These are phyloP conservation scores for Orthosia gracilis DNA, from an alignment of 2,888 invertebrate species.

Conservation along the genomic window DNA sequence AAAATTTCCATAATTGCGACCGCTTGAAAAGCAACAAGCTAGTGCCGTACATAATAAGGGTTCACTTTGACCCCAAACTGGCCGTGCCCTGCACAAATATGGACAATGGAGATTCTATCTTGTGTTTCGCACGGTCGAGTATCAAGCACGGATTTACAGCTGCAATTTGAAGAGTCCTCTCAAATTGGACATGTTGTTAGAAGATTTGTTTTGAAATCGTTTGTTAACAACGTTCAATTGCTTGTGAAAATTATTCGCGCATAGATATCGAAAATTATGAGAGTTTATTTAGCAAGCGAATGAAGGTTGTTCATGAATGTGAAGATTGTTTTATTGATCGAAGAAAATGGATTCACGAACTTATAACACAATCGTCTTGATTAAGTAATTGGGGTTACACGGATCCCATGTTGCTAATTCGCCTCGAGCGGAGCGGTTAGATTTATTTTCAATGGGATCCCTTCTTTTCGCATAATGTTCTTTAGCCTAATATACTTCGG, in stretches of 20 bases:
- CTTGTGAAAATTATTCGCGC: conserved; percentile 47
- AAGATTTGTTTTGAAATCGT: conserved; percentile 59
- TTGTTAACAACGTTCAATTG: conserved; percentile 48
- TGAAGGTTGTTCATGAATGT: conserved; percentile 44
- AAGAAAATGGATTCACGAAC: conserved; percentile 48
- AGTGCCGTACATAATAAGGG: conserved; percentile 80
- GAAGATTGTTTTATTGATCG: conserved; percentile 46
- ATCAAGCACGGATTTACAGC: conserved; percentile 73
- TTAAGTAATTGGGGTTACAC: conserved; percentile 49
- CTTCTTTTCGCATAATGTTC: too few species aligned
- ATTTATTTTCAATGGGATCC: too few species aligned
- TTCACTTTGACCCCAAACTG: conserved; percentile 80
- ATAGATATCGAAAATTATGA: conserved; percentile 52
- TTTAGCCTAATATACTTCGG: too few species aligned
- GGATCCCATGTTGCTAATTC: conserved; percentile 39
- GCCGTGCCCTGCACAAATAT: conserved; percentile 80
- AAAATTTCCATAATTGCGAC: conserved; percentile 79
- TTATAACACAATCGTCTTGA: conserved; percentile 44
- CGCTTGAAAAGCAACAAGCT: conserved; percentile 71
- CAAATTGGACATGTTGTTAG: conserved; percentile 67
- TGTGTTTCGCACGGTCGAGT: conserved; percentile 81
- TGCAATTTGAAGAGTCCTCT: conserved; percentile 72
- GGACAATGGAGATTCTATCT: conserved; percentile 82
- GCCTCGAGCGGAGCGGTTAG: conserved; percentile 23
- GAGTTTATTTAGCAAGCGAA: conserved; percentile 29